Conservation (phyloP, 2,113 vertebrate genomes). For the Spermophilus dauricus region DNA sequence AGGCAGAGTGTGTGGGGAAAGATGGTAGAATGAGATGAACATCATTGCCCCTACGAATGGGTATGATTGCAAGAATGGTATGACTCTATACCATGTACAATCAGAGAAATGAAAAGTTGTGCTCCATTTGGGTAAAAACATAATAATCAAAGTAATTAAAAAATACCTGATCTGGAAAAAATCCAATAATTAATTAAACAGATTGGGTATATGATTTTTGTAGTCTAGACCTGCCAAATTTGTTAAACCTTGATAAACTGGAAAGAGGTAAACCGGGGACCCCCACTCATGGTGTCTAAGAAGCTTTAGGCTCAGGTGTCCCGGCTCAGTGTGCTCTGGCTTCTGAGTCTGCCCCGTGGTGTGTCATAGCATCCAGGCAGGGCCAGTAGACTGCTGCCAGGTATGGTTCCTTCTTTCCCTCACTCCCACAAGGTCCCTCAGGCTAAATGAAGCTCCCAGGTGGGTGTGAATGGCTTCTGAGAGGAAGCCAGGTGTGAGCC, state of each 20-base stretch:
- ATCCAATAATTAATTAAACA: not conserved
- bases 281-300: not conserved
- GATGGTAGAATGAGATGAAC: no score
- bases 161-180: not conserved
- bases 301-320: not conserved
- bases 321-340: not conserved
- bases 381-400: not conserved
- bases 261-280: not conserved
- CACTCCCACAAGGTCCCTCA: not conserved
- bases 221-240: not conserved
- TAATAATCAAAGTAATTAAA: no score
- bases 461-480: not conserved
- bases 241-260: not conserved
- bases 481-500: slow-evolving; percentile 1
- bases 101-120: no score
- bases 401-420: not conserved
- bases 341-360: not conserved
- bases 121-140: no score
- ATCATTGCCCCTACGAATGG: no score
- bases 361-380: not conserved
- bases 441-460: not conserved
- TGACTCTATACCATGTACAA: no score
- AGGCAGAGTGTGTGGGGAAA: no score
- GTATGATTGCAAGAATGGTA: no score
- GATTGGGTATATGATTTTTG: not conserved